Conservation (phyloP, 2,888 invertebrate species). For the Aquatica leii region DNA sequence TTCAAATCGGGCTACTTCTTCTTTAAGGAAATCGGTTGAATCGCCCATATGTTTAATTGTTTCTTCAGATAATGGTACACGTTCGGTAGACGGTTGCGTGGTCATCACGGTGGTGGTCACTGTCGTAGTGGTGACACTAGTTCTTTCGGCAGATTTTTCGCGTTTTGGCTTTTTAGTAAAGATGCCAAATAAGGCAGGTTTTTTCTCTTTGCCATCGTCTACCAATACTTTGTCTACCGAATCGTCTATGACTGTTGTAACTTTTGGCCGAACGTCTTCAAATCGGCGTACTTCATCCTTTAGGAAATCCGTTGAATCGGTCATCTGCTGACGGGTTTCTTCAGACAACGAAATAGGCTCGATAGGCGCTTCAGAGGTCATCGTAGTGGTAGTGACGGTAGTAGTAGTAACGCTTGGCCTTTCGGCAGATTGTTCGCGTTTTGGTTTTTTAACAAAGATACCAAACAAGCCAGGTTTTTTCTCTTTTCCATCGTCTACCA, state of each 20-base stretch:
- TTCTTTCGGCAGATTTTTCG: slow-evolving; percentile 8
- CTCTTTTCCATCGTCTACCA: neutral
- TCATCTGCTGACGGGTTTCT: slow-evolving; percentile 39
- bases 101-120: neutral
- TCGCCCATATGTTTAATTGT: slow-evolving; percentile 39
- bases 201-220: slow-evolving; percentile 1
- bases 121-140: slow-evolving; percentile 7
- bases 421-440: slow-evolving; percentile 9
- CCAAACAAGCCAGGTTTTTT: neutral
- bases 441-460: slow-evolving; percentile 14
- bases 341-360: neutral
- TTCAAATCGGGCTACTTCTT: slow-evolving; percentile 29
- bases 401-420: slow-evolving; percentile 3
- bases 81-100: neutral
- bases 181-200: slow-evolving; percentile 38
- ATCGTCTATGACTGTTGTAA: slow-evolving; percentile 37
- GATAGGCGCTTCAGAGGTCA: neutral
- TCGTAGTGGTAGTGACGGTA: slow-evolving; percentile 10
- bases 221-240: slow-evolving; percentile 23
- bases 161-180: slow-evolving; percentile 42
- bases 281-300: slow-evolving; percentile 24
- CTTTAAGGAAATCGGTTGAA: slow-evolving; percentile 29
- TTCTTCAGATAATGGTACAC: slow-evolving; percentile 19
- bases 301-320: slow-evolving; percentile 39
- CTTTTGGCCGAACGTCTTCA: slow-evolving; percentile 35